phyloP scores from a whole-genome alignment of 2,888 invertebrate genomes.

The Chrysolina oricalcia region DNA sequence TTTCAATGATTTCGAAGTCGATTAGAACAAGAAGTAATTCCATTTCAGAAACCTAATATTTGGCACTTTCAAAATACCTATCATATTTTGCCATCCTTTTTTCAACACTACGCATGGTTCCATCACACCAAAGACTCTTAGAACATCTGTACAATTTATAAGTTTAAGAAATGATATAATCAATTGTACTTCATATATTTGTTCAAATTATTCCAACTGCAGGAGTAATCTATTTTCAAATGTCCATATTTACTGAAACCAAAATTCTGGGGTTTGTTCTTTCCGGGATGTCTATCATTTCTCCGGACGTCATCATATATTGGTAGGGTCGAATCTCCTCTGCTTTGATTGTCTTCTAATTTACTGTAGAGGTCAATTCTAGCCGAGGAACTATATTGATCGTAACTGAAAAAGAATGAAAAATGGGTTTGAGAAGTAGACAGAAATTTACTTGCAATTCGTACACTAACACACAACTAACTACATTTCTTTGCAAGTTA shows the following conservation, averaged over 20 bases:
- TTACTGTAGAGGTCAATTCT: conserved; percentile 59
- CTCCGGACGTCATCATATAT: conserved; percentile 72
- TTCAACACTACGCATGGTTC: too few relatives aligned
- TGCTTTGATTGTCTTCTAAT: conserved; percentile 59
- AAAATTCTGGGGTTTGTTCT: conserved; percentile 76
- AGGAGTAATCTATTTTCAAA: conserved; percentile 87
- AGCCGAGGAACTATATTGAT: conserved; percentile 22
- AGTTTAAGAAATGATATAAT: background rate
- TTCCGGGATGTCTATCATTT: conserved; percentile 45
- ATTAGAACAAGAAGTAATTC: too few relatives aligned
- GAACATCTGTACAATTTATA: background rate
- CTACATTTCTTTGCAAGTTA: too few relatives aligned
- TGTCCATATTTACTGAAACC: conserved; percentile 86
- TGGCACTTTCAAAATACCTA: too few relatives aligned
- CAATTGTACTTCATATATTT: conserved; percentile 76
- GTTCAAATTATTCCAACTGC: conserved; percentile 87
- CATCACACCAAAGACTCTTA: too few relatives aligned
- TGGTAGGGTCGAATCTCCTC: conserved; percentile 61
- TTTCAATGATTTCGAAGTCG: too few relatives aligned
- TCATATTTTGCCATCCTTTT: too few relatives aligned
- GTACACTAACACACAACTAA: background rate
- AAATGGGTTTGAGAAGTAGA: too few relatives aligned
- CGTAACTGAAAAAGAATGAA: conserved; percentile 34
- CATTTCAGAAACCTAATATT: too few relatives aligned
- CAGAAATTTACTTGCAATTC: too few relatives aligned